Evolutionary conservation across 2,797 vertebrate species (phyloP), one percentile per base, ranked within the genome.

Genomic region (Trichosurus vulpecula): DNA sequence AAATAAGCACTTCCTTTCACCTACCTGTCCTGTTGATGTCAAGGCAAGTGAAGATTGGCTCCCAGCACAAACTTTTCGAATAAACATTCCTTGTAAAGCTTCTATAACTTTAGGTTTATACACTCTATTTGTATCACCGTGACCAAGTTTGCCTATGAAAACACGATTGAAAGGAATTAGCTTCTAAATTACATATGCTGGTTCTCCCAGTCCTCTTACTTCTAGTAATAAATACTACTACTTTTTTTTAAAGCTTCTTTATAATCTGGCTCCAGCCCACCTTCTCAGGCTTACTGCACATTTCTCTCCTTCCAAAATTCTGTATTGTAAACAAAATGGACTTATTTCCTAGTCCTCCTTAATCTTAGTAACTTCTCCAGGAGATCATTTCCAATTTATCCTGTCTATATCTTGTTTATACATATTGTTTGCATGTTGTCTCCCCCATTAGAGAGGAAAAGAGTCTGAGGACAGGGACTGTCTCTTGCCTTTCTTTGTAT

Each of bases 21-120:
- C 52, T 98, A 99, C 99, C 99, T 99, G 99, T 31, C 99, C 99
- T 12, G 99, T 99, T 95, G 99, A 99, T 1, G 99, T 99, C 97
- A 99, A 98, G 61, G 99, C 98, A 96, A 99, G 98, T 0, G 99
- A 99, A 96, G 99, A 99, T 30, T 99, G 99, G 96, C 99, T 99
- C 54, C 99, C 99, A 94, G 99, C 99, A 97, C 99, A 99, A 81
- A 99, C 99, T 98, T 99, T 99, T 52, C 99, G 98, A 97, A 99
- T 99, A 96, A 99, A 99, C 99, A 99, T 99, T 97, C 99, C 99
- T 94, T 99, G 99, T 91, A 99, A 98, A 95, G 99, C 99, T 98
- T 99, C 99, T 97, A 99, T 98, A 93, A 99, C 98, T 98, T 99
- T 99, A 93, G 99, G 99, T 97, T 99, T 99, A 97, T 99, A 99